Evolutionary conservation across 2,888 invertebrate species (phyloP).

Genomic region (Druceiella hillmani): DNA sequence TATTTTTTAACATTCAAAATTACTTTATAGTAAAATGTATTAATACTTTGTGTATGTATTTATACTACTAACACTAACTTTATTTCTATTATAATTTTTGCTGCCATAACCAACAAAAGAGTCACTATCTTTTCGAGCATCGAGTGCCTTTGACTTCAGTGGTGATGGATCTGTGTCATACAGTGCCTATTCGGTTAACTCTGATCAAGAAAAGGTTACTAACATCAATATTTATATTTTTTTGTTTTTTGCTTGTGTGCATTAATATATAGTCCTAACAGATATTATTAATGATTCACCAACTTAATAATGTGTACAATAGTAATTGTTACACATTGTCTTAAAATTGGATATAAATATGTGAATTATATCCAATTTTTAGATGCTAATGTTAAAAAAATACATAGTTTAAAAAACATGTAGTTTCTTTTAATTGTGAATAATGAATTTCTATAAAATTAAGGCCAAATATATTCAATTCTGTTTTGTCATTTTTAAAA

Average conservation of each 20-base stretch:
- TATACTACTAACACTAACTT: not conserved
- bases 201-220: constrained; percentile 47
- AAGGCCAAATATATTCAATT: too few relatives aligned
- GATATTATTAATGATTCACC: constrained; percentile 18
- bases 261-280: not conserved
- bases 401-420: too few relatives aligned
- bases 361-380: too few relatives aligned
- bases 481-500: too few relatives aligned
- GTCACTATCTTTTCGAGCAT: constrained; percentile 42
- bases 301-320: not conserved
- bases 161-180: constrained; percentile 41
- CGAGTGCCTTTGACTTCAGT: constrained; percentile 48
- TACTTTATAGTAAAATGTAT: not conserved
- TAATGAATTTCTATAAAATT: too few relatives aligned
- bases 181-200: constrained; percentile 47
- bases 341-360: too few relatives aligned
- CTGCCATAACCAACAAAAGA: constrained; percentile 33
- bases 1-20: not conserved
- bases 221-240: constrained; percentile 30
- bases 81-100: constrained; percentile 12
- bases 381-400: too few relatives aligned
- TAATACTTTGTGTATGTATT: not conserved
- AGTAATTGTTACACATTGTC: too few relatives aligned
- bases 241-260: not conserved
- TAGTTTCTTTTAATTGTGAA: too few relatives aligned